A percentile compares a stretch with the other conserved stretches of the same genome.
phyloP scores from a whole-genome alignment of 2,888 invertebrate genomes.

The Timandra comae region DNA sequence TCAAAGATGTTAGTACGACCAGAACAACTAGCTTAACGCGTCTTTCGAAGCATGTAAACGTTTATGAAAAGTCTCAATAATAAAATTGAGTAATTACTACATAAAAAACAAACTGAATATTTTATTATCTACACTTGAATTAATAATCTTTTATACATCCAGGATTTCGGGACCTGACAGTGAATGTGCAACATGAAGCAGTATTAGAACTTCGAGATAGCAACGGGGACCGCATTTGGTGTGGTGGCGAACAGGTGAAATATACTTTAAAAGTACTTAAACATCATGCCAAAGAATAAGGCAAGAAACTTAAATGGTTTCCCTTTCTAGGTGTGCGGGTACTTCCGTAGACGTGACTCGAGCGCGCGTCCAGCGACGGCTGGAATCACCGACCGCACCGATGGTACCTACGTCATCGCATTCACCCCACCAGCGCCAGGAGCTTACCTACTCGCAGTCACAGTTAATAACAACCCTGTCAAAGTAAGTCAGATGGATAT shows the following conservation, averaged over 20 bases:
- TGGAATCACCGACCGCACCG: constrained; percentile 76
- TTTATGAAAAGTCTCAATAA: too few relatives aligned
- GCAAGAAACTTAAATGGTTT: background rate
- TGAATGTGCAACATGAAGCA: constrained; percentile 79
- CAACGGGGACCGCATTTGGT: constrained; percentile 79
- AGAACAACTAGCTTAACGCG: too few relatives aligned
- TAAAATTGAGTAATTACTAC: too few relatives aligned
- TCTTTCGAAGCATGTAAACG: too few relatives aligned
- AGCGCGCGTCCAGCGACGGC: constrained; percentile 61
- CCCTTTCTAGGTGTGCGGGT: constrained; percentile 62
- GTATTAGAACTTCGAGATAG: constrained; percentile 78
- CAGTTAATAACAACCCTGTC: constrained; percentile 79
- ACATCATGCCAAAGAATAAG: too few relatives aligned
- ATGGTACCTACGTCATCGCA: constrained; percentile 79
- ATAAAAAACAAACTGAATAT: too few relatives aligned
- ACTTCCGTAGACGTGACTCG: constrained; percentile 61
- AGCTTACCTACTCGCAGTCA: constrained; percentile 77
- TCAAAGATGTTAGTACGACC: too few relatives aligned
- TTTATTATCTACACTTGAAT: too few relatives aligned
- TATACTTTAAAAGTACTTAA: too few relatives aligned
- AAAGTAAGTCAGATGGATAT: constrained; percentile 71
- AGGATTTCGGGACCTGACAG: constrained; percentile 78
- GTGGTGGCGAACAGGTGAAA: constrained; percentile 82
- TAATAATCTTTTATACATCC: constrained; percentile 1
- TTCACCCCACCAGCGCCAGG: constrained; percentile 81